A percentile compares a stretch with the other conserved stretches of the same genome.
These are phyloP conservation scores for Rutpela maculata DNA, from an alignment of 2,888 invertebrate genomes.

Conservation along the genomic window DNA sequence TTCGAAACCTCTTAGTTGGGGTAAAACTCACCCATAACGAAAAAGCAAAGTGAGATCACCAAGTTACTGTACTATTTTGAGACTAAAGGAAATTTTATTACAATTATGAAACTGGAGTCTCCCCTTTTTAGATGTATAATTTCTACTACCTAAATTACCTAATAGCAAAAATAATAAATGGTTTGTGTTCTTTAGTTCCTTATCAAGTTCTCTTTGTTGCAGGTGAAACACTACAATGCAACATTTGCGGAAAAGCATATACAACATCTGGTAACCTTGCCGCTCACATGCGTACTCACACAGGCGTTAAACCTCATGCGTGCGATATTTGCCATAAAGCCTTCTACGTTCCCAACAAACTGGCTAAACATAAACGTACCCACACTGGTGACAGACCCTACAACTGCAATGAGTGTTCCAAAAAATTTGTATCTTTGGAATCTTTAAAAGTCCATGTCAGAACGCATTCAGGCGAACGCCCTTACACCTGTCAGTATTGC, in stretches of 20 bases:
- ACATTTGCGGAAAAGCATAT: constrained; percentile 61
- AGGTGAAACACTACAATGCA: constrained; percentile 65
- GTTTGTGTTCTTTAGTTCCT: background rate
- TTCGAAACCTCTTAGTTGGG: too few species aligned
- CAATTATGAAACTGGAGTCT: too few species aligned
- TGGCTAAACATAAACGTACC: constrained; percentile 68
- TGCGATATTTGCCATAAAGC: constrained; percentile 63
- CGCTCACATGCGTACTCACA: constrained; percentile 66
- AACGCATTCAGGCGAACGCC: constrained; percentile 42
- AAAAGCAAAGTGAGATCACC: too few species aligned
- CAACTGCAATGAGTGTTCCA: constrained; percentile 54
- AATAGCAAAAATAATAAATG: too few species aligned
- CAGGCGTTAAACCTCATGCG: constrained; percentile 62
- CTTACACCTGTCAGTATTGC: constrained; percentile 33
- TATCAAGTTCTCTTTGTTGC: constrained; percentile 5
- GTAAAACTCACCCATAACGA: too few species aligned
- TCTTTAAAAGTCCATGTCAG: constrained; percentile 59
- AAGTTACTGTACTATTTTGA: too few species aligned
- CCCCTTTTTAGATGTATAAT: too few species aligned
- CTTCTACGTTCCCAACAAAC: constrained; percentile 62
- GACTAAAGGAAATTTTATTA: too few species aligned
- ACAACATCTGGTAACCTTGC: constrained; percentile 61
- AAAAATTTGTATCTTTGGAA: constrained; percentile 60
- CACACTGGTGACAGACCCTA: constrained; percentile 50
- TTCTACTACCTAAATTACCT: too few species aligned